Evolutionary conservation across 2,888 invertebrate genomes (phyloP), one percentile per base, ranked within the genome.

Genomic region (Tineola bisselliella): DNA sequence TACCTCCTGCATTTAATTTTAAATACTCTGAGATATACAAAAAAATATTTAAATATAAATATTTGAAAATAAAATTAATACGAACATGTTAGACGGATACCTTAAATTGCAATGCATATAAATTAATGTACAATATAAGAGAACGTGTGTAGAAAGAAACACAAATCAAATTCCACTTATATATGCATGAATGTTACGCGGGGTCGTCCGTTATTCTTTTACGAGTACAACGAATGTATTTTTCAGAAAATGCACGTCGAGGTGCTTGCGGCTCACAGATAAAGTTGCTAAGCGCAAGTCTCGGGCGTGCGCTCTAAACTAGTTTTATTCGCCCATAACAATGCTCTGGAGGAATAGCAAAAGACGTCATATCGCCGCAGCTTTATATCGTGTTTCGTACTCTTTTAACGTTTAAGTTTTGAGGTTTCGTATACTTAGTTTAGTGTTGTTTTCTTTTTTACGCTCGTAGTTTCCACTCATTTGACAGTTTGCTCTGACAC

Each of bases 271-370:
- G 63, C 61, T 67, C 59, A 61, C 65, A 73, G 71, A 76, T 78
- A 76, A 74, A 79, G 72, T 78, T 75, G 71, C 71, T 72, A 75
- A 77, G 74, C 75, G 70, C 65, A 64, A 18, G 70, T 66, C 69
- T 66, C 68, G 64, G 70, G 71, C 70, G 72, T 68, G 64, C 64
- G 70, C 67, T 75, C 75, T 74, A 76, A 79, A 78, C 73, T 76
- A 75, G 71, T 78, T 80, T 78, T 76, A 78, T 74, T 77, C 69
- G 73, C 66, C 71, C 71, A 72, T 77, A 76, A 76, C 74, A 78
- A 75, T 71, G 65, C 67, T 72, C 75, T 65, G 68, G 65, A 60
- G 71, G 69, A 73, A 67, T 66, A 62, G 66, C 66, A 64, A 66
- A 66, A 67, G 69, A 69, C 68, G 70, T 70, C 69, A 63, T 65